Conservation (phyloP, 2,797 vertebrate genomes). For the Menidia menidia region DNA sequence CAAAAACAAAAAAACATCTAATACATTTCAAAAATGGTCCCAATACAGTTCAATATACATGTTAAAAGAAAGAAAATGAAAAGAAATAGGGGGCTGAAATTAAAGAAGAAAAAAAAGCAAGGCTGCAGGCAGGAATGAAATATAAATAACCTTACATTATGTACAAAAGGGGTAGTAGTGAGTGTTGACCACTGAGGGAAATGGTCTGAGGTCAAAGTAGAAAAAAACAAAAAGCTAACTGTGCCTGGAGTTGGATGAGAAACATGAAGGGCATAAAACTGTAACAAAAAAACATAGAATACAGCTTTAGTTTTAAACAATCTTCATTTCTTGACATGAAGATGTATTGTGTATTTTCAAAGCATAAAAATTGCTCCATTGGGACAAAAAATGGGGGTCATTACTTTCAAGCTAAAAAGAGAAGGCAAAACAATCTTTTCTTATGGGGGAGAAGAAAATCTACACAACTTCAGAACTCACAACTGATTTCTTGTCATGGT, state of each 20-base stretch:
- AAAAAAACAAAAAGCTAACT: conserved; percentile 30
- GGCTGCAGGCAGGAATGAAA: conserved; percentile 79
- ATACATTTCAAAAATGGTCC: conserved; percentile 84
- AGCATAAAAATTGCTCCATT: conserved; percentile 24
- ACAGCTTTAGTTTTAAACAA: conserved; percentile 16
- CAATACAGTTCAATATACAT: conserved; percentile 83
- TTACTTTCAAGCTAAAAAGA: not conserved
- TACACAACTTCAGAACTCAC: conserved; percentile 20
- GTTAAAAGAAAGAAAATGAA: conserved; percentile 18
- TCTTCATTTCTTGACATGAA: conserved; percentile 10
- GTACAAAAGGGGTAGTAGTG: conserved; percentile 76
- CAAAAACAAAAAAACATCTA: conserved; percentile 41
- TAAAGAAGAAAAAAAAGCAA: conserved; percentile 68
- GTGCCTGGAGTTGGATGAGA: conserved; percentile 27
- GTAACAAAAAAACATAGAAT: conserved; percentile 14
- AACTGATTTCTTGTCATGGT: conserved; percentile 60
- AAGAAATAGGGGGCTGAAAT: conserved; percentile 9
- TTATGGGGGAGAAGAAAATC: not conserved
- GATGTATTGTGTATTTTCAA: conserved; percentile 7
- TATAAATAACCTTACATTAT: conserved; percentile 88
- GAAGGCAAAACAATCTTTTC: conserved; percentile 3
- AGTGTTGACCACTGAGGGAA: conserved; percentile 44
- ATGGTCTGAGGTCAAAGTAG: conserved; percentile 37
- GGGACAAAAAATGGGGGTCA: not conserved
- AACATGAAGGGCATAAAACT: conserved; percentile 24